Base-by-base conservation (phyloP, 2,113 vertebrate genomes). In the Neodontobutis hainanensis region DNA sequence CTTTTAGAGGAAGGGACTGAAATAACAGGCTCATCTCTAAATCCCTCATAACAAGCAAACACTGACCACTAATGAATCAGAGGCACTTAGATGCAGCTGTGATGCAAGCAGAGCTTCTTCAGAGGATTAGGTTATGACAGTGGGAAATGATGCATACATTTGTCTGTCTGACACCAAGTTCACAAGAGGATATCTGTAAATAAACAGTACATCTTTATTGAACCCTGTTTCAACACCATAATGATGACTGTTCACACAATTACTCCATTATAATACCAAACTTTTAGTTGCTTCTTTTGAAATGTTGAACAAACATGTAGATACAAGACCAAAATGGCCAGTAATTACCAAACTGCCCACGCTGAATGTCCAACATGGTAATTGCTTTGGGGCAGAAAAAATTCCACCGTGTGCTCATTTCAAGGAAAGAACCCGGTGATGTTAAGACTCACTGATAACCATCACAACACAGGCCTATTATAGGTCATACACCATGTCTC, bases 21-120 rank as follows among this genome's bases (percentile, higher is more conserved):
- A 93, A 93, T 92, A 90, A 92, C 65, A 92, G 85, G 71, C 76
- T 15, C 44, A 61, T 65, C 19, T 12, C 19, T 47, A 44, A 65
- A 72, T 82, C 78, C 72, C 52, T 84, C 68, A 77, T 51, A 43
- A 49, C 62, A 52, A 57, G 61, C 48, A 70, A 68, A 80, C 71
- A 75, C 75, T 85, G 40, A 70, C 36, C 40, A 15, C 42, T 60
- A 78, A 78, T 68, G 65, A 86, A 68, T 81, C 76, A 76, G 45
- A 15, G 61, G 49, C 61, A 46, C n/a, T 55, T 49, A 65, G 27
- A 73, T 43, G 10, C 14, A 65, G 44, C 0, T 42, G 61, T 57
- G 27, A 64, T 52, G 27, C 15, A 43, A 61, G 58, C 44, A 27
- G 4, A 35, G 35, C 9, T 34, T 32, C 16, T 11, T 35, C 12